Evolutionary conservation across 2,113 vertebrate genomes (phyloP).

Genomic region (Coptodon rendalli): DNA sequence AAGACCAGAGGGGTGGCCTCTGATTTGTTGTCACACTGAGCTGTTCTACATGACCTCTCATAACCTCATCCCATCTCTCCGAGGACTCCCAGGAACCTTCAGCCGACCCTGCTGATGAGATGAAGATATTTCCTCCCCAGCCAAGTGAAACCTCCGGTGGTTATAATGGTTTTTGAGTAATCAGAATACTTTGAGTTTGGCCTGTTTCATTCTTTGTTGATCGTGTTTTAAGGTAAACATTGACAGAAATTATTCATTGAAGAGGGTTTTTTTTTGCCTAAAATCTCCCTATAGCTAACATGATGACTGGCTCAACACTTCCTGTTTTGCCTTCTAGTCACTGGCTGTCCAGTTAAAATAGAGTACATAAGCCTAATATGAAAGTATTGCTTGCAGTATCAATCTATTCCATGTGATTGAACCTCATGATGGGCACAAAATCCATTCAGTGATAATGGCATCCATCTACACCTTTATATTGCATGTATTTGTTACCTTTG

Average conservation of each 20-base stretch:
- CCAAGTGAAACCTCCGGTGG: slow-evolving; percentile 18
- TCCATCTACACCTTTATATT: slow-evolving; percentile 64
- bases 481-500: slow-evolving; percentile 78
- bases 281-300: background rate
- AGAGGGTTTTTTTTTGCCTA: background rate
- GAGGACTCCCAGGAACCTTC: slow-evolving; percentile 41
- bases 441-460: slow-evolving; percentile 67
- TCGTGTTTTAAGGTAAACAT: background rate
- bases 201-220: background rate
- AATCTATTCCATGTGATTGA: slow-evolving; percentile 73
- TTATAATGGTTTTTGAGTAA: slow-evolving; percentile 8
- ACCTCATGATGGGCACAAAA: slow-evolving; percentile 66
- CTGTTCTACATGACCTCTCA: slow-evolving; percentile 70
- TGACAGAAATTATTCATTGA: background rate
- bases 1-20: slow-evolving; percentile 71
- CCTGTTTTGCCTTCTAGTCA: slow-evolving; percentile 48
- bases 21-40: slow-evolving; percentile 65
- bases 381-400: slow-evolving; percentile 66
- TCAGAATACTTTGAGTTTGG: slow-evolving; percentile 3
- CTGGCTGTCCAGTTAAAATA: slow-evolving; percentile 57
- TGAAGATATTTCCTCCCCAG: slow-evolving; percentile 65
- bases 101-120: slow-evolving; percentile 53
- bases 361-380: slow-evolving; percentile 54
- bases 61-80: slow-evolving; percentile 58
- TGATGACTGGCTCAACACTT: background rate